Evolutionary conservation across 92 coral and sea anemone genomes (phyloP), one percentile per base, ranked within the genome.

Genomic region (Siderastrea siderea): DNA sequence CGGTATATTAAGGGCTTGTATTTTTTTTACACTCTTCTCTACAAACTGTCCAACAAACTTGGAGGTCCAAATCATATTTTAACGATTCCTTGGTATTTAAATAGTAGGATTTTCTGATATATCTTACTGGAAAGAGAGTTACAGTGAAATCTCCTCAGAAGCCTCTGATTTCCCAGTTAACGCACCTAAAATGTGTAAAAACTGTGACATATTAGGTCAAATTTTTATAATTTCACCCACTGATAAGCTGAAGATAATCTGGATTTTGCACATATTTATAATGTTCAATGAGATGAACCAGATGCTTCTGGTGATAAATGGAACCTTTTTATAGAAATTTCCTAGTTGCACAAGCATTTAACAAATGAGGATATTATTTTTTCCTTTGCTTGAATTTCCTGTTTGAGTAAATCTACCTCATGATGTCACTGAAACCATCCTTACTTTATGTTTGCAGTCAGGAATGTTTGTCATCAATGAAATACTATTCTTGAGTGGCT

Each of bases 221-320:
- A 46, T 58, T 70, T 57, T 82, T 69, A n/a, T 59, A 45, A 57
- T 80, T 68, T 71, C 75, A 13, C 38, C 51, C 52, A 7, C 7
- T 70, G 78, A 82, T 82, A 70, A 82, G 69, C 68, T 8, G 0
- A 3, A 69, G 77, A 71, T 82, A 14, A 55, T 45, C 55, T 52
- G 69, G 58, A 71, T 82, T 70, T 81, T 54, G 5, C 57, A 45
- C 45, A 69, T 57, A 58, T n/a, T 55, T 81, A 53, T 6, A 65
- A 6, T 66, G 7, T 1, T 26, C 76, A 47, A n/a, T 53, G 63
- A 52, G 16, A 55, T 44, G 47, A 12, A 10, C 17, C 14, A 70
- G 68, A 47, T 11, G 7, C n/a, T 10, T 6, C 1, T 38, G 6
- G 13, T 57, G 12, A 47, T 57, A 15, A 55, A 15, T 11, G 62